Evolutionary conservation across 2,113 vertebrate species (phyloP).

Genomic region (Hymenochirus boettgeri): DNA sequence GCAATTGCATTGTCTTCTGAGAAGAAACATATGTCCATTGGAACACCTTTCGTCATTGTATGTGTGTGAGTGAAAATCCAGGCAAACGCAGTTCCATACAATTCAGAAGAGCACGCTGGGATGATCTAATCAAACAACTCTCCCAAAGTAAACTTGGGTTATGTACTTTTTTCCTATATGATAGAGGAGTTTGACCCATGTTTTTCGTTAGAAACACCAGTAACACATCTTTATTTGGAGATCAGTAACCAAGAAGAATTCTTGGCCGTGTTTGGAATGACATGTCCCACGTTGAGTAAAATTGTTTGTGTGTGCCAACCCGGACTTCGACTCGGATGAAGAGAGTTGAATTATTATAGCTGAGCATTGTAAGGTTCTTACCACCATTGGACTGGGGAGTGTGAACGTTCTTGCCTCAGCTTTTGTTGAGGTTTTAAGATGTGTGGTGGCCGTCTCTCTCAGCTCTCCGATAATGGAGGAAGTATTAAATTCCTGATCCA

Average conservation of each 20-base stretch:
- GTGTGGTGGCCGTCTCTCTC: slow-evolving; percentile 88
- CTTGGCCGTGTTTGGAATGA: slow-evolving; percentile 89
- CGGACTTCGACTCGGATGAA: slow-evolving; percentile 90
- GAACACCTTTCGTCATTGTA: slow-evolving; percentile 95
- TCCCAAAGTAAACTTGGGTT: slow-evolving; percentile 93
- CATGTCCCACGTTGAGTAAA: slow-evolving; percentile 90
- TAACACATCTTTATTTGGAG: slow-evolving; percentile 96
- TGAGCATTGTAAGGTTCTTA: slow-evolving; percentile 86
- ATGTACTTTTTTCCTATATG: slow-evolving; percentile 97
- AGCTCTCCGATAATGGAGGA: slow-evolving; percentile 98
- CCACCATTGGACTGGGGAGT: slow-evolving; percentile 90
- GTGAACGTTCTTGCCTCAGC: slow-evolving; percentile 96
- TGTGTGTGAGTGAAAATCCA: slow-evolving; percentile 92
- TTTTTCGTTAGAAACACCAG: slow-evolving; percentile 87
- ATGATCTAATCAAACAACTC: slow-evolving; percentile 94
- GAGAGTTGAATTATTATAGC: slow-evolving; percentile 95
- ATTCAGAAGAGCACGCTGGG: slow-evolving; percentile 98
- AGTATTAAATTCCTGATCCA: slow-evolving; percentile 93
- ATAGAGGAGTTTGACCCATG: slow-evolving; percentile 93
- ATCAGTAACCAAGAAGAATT: slow-evolving; percentile 92
- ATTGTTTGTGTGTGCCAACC: slow-evolving; percentile 95
- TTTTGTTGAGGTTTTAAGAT: slow-evolving; percentile 95
- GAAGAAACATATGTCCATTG: slow-evolving; percentile 88
- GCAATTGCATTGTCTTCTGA: slow-evolving; percentile 87
- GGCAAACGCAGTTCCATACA: slow-evolving; percentile 88